Base-by-base conservation (phyloP, 2,113 vertebrate genomes). In the Microcebus griseorufus region DNA sequence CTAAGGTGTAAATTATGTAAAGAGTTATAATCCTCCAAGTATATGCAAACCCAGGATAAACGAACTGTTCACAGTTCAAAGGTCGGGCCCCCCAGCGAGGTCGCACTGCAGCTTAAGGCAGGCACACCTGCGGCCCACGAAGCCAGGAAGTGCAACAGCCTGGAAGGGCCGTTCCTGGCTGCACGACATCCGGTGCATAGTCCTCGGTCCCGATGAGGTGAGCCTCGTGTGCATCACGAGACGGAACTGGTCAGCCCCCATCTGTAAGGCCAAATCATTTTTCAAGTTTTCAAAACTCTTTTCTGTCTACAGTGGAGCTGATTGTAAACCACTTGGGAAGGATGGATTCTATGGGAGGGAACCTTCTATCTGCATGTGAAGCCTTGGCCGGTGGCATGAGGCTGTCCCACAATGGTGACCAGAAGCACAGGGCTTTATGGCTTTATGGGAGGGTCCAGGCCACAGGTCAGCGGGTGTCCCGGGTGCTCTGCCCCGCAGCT, bases 1-100 rank as follows among this genome's bases (percentile, higher is more conserved):
- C 87, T 69, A 79, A 96, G 78, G 65, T 90, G 88, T 39, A 92
- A 95, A 90, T 88, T 96, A 51, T n/a, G 29, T 83, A 90, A 92
- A 87, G 18, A 88, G 72, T 76, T 80, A 67, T 23, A 86, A 60
- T 83, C 6, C 32, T 92, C 58, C 22, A 72, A 94, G 22, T 45
- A 18, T 39, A 42, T 22, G 64, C n/a, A 92, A 93, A 20, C 27
- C 55, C 29, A 29, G 9, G 75, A 17, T 58, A 89, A 87, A 65
- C 14, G 27, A 62, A 45, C 20, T 13, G 27, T 2, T 91, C 37
- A 32, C 69, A 79, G 0, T 81, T 42, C 20, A 55, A 75, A 95
- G 84, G 58, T 32, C 23, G 0, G 0, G 25, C 9, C 70, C 12
- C 45, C 34, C 22, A 11, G 58, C 0, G 3, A 80, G 39, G 64